Evolutionary conservation across 1,140 invertebrate genomes (phyloP).

Genomic region (Zaprionus vittiger): DNA sequence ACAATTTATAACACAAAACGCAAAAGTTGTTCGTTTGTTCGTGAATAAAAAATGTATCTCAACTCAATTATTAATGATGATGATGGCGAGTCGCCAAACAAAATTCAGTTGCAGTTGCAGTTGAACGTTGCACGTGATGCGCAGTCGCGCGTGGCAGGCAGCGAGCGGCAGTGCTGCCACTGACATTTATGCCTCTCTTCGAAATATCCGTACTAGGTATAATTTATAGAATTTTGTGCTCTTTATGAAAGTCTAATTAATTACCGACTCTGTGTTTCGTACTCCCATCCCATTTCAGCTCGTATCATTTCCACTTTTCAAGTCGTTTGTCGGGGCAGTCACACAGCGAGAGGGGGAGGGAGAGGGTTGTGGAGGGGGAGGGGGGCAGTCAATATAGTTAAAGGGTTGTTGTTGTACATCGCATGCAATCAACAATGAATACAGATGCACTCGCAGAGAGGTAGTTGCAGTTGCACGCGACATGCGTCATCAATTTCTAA

Average conservation of each 20-base stretch:
- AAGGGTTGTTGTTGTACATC: conserved; percentile 43
- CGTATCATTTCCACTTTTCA: conserved; percentile 52
- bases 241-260: conserved; percentile 81
- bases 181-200: conserved; percentile 68
- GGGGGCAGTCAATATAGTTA: conserved; percentile 29
- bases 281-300: conserved; percentile 20
- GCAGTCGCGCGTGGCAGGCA: conserved; percentile 45
- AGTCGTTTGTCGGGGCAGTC: conserved; percentile 11
- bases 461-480: conserved; percentile 72
- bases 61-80: conserved; percentile 48
- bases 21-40: conserved; percentile 24
- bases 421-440: conserved; percentile 59
- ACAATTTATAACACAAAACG: conserved; percentile 76
- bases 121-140: conserved; percentile 46
- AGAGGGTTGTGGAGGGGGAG: not conserved
- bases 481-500: conserved; percentile 83
- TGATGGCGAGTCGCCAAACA: conserved; percentile 29
- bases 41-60: conserved; percentile 6
- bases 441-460: conserved; percentile 20
- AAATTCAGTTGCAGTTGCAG: conserved; percentile 36
- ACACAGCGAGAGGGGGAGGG: too few relatives aligned
- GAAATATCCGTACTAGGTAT: conserved; percentile 50
- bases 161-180: conserved; percentile 24
- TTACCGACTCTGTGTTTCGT: conserved; percentile 63
- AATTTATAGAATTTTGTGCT: conserved; percentile 83